These are phyloP conservation scores for Drosophila trapezifrons DNA, from an alignment of 1,140 invertebrate species.

Conservation along the genomic window DNA sequence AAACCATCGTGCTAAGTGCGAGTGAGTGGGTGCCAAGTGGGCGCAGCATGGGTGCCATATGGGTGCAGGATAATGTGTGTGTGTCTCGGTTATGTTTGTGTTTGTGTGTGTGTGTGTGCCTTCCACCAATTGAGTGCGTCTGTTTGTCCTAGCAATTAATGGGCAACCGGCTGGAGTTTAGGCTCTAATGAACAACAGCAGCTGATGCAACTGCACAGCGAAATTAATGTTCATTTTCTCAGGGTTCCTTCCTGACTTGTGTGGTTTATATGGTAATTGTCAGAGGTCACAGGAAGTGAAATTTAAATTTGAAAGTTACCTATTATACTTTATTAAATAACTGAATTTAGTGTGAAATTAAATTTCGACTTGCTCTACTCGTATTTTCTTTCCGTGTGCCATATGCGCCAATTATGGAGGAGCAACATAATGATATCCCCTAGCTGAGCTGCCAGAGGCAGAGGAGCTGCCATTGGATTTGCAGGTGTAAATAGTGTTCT, in stretches of 20 bases:
- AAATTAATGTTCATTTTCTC: constrained; percentile 8
- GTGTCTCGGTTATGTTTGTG: constrained; percentile 10
- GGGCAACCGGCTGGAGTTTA: constrained; percentile 30
- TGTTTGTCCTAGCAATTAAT: constrained; percentile 41
- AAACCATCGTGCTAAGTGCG: constrained; percentile 48
- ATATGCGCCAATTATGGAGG: constrained; percentile 21
- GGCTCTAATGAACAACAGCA: constrained; percentile 29
- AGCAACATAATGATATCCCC: constrained; percentile 29
- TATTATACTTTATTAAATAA: too few relatives aligned
- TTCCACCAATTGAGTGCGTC: constrained; percentile 22
- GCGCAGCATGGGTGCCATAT: background rate
- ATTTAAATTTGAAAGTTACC: too few relatives aligned
- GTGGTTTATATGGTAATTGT: background rate
- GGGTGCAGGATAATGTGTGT: constrained; percentile 10
- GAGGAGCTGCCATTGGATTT: constrained; percentile 32
- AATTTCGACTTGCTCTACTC: too few relatives aligned
- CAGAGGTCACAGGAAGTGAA: too few relatives aligned
- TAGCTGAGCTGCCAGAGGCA: background rate
- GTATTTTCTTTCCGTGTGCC: constrained; percentile 16
- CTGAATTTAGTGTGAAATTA: too few relatives aligned
- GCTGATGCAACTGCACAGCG: constrained; percentile 2
- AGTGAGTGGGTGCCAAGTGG: constrained; percentile 16
- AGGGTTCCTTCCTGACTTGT: too few relatives aligned
- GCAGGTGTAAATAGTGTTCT: constrained; percentile 48
- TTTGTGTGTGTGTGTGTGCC: constrained; percentile 7